A percentile compares a stretch with the other conserved stretches of the same genome.
phyloP scores from a whole-genome alignment of 2,888 invertebrate genomes.

The Saturnia japonica region DNA sequence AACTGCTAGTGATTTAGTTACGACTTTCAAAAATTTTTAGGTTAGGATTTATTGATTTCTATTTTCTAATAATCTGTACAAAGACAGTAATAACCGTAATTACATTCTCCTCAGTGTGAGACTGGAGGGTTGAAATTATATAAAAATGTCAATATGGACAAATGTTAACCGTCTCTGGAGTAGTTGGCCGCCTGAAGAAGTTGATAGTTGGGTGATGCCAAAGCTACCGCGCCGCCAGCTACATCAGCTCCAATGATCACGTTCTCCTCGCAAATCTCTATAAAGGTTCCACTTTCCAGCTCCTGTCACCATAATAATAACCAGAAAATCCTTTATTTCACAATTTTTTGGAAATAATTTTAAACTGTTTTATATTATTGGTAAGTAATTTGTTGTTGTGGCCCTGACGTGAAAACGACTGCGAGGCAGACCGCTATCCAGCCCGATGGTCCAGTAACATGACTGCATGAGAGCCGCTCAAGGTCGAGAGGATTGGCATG shows the following conservation, averaged over 20 bases:
- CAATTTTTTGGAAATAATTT: background rate
- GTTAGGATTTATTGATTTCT: background rate
- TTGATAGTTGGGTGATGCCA: conserved; percentile 50
- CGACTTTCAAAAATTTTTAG: background rate
- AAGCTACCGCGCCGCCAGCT: conserved; percentile 52
- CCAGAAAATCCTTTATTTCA: no score
- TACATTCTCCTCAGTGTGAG: background rate
- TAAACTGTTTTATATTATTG: background rate
- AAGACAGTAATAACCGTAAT: background rate
- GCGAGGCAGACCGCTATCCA: no score
- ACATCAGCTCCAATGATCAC: conserved; percentile 50
- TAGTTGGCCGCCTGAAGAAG: conserved; percentile 61
- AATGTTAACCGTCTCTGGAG: conserved; percentile 47
- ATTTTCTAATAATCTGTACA: no score
- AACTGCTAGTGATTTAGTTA: background rate
- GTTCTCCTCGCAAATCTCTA: conserved; percentile 64
- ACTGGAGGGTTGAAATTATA: background rate
- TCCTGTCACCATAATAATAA: conserved; percentile 39
- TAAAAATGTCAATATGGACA: background rate
- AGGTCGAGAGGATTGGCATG: no score
- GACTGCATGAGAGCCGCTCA: no score
- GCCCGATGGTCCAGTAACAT: no score
- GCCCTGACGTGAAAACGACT: no score
- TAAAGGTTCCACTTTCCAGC: conserved; percentile 52
- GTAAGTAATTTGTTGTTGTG: background rate